These are phyloP conservation scores for Callosobruchus maculatus DNA, from an alignment of 2,888 invertebrate genomes.

Conservation along the genomic window DNA sequence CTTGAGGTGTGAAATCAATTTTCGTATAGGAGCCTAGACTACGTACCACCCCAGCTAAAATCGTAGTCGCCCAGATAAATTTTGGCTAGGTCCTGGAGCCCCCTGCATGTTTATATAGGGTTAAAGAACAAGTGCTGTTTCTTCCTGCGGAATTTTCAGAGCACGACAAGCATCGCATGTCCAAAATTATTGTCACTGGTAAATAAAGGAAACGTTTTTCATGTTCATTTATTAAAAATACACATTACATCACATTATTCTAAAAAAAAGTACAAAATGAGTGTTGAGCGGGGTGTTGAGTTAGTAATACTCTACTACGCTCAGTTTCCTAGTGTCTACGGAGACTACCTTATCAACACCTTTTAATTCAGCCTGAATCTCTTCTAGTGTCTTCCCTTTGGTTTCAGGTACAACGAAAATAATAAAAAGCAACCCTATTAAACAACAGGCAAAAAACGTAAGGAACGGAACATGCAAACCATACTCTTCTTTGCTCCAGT, in stretches of 20 bases:
- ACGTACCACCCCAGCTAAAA: too few relatives aligned
- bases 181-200: not conserved
- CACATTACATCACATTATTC: not conserved
- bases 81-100: too few relatives aligned
- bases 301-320: not conserved
- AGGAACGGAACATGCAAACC: constrained; percentile 51
- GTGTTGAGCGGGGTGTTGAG: not conserved
- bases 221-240: not conserved
- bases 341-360: constrained; percentile 7
- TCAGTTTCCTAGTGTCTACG: not conserved
- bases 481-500: constrained; percentile 42
- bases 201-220: not conserved
- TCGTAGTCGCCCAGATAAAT: too few relatives aligned
- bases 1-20: too few relatives aligned
- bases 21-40: too few relatives aligned
- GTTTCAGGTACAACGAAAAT: constrained; percentile 51
- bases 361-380: constrained; percentile 46
- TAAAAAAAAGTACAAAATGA: not conserved
- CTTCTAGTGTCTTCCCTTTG: constrained; percentile 52
- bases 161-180: too few relatives aligned
- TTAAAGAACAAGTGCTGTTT: too few relatives aligned
- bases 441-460: constrained; percentile 43
- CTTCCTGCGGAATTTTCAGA: too few relatives aligned
- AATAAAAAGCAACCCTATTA: constrained; percentile 46
- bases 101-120: too few relatives aligned